These are phyloP conservation scores for Phaonia tiefii DNA, from an alignment of 2,888 invertebrate species.

Conservation along the genomic window DNA sequence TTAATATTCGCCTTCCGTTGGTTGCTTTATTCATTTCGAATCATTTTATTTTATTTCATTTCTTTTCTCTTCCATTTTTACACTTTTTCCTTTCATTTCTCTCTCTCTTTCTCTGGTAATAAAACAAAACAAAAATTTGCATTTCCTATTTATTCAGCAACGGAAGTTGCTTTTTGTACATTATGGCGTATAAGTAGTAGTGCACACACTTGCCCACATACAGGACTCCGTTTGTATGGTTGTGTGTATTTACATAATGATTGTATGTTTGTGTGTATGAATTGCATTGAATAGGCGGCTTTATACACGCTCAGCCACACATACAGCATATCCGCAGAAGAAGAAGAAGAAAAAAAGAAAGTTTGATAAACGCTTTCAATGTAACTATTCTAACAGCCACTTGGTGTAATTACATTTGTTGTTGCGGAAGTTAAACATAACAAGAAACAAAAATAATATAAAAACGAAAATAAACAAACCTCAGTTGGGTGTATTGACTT, in stretches of 20 bases:
- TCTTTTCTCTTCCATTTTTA: conserved; percentile 30
- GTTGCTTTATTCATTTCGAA: no score
- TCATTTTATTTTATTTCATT: no score
- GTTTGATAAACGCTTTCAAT: conserved; percentile 65
- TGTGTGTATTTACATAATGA: conserved; percentile 1
- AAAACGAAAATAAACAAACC: background rate
- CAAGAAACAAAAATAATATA: conserved; percentile 37
- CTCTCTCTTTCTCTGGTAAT: no score
- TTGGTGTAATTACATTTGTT: conserved; percentile 67
- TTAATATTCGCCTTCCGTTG: conserved; percentile 58
- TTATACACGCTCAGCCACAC: background rate
- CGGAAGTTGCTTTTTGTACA: conserved; percentile 60
- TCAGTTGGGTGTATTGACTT: no score
- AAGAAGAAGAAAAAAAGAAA: conserved; percentile 43
- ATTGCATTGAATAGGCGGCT: conserved; percentile 35
- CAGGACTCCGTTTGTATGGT: background rate
- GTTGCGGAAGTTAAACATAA: conserved; percentile 66
- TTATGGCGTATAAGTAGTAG: conserved; percentile 15
- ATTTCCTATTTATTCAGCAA: conserved; percentile 66
- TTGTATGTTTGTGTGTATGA: conserved; percentile 23
- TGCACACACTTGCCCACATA: no score
- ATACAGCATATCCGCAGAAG: background rate
- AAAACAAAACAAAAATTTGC: conserved; percentile 66
- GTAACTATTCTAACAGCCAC: conserved; percentile 66
- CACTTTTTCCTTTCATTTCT: no score